A percentile compares a stretch with the other conserved stretches of the same genome.
These are phyloP conservation scores for Coregonus sp. DNA, from an alignment of 2,797 vertebrate species.

Conservation along the genomic window DNA sequence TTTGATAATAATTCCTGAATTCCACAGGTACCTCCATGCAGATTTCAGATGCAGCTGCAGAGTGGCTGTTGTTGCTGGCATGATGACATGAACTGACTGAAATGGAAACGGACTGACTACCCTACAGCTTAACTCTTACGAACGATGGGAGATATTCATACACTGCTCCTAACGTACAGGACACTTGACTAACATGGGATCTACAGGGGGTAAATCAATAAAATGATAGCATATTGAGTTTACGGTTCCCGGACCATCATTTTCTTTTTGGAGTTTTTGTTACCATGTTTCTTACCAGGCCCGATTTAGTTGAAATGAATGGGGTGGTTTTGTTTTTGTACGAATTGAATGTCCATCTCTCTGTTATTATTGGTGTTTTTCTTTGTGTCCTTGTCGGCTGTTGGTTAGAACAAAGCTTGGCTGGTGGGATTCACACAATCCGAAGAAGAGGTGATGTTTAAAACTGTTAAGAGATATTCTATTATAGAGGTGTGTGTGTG, in stretches of 20 bases:
- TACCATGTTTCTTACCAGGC: conserved; percentile 68
- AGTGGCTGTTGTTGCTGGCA: conserved; percentile 62
- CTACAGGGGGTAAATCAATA: neutral
- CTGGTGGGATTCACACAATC: neutral
- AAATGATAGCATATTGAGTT: neutral
- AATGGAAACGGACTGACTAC: conserved; percentile 74
- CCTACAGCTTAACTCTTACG: conserved; percentile 45
- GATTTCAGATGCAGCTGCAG: conserved; percentile 61
- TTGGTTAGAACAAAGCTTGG: neutral
- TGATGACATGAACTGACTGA: conserved; percentile 52
- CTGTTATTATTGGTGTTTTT: neutral
- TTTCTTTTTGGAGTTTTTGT: conserved; percentile 47
- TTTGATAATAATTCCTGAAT: conserved; percentile 76
- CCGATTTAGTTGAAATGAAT: conserved; percentile 52
- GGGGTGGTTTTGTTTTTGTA: conserved; percentile 71
- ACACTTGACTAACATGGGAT: conserved; percentile 52
- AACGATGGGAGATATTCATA: conserved; percentile 19
- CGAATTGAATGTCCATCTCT: conserved; percentile 54
- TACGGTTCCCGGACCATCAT: conserved; percentile 76
- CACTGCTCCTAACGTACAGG: conserved; percentile 37
- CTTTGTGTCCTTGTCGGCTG: neutral
- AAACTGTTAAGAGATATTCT: neutral
- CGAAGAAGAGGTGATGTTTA: neutral
- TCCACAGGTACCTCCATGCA: conserved; percentile 65
- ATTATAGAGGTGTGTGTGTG: neutral